Evolutionary conservation across 2,113 vertebrate species (phyloP), one percentile per base, ranked within the genome.

Genomic region (Conger conger): DNA sequence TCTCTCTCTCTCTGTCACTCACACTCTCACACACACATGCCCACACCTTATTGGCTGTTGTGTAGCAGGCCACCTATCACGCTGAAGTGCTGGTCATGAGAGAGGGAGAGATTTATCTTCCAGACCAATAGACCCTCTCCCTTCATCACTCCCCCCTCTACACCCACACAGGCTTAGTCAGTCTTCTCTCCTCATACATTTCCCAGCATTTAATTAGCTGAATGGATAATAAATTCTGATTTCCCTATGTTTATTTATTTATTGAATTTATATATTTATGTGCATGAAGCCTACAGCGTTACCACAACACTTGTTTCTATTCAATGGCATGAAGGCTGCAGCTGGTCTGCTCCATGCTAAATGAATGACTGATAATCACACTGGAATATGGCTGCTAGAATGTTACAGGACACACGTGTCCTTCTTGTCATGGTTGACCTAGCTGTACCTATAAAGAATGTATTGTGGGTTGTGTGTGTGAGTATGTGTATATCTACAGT

Each of bases 191-290:
- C 83, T 45, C 87, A 87, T 53, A 91, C 93, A 93, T 92, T 93
- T 92, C 88, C 83, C 89, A 88, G 90, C 91, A 92, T 93, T 94
- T 93, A 92, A 94, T 95, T 95, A 95, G 92, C 90, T 20, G 83
- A 92, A 94, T 89, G 91, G 90, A 89, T 91, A 90, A 94, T 94
- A 94, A 92, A 95, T 94, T 89, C 83, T 82, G 83, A 18, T 54
- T 91, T 88, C 79, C 36, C 53, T 35, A 85, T 85, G 85, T 73
- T 86, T 83, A 42, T 85, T 85, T 30, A 50, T 85, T 40, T 37
- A 30, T 89, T 93, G 88, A 91, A 50, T 85, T 40, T 37, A 30
- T 89, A 92, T 88, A 91, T 91, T 93, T 92, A 91, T 93, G 40
- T 50, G 15, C 89, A 88, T 87, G n/a, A 33, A 73, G 68, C 68